These are phyloP conservation scores for Parazoanthus darwini DNA, from an alignment of 92 coral and sea anemone genomes.

Conservation along the genomic window DNA sequence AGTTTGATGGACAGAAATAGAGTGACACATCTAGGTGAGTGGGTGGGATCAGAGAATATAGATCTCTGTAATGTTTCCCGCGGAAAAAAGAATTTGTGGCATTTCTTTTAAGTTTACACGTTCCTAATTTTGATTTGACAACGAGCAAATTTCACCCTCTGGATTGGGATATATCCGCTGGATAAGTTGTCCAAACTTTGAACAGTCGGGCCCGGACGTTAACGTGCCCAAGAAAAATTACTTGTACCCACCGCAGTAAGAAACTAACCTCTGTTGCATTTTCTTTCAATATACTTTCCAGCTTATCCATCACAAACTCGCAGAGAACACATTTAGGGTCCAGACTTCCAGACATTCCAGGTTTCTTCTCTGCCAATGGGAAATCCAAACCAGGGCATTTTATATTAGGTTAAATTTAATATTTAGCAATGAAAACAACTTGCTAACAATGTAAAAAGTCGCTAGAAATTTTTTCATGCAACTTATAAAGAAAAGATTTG, in stretches of 20 bases:
- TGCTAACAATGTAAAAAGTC: background rate
- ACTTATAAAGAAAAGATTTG: background rate
- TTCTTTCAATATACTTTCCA: slow-evolving; percentile 55
- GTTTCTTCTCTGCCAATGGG: background rate
- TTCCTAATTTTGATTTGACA: too few relatives aligned
- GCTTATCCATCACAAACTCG: slow-evolving; percentile 61
- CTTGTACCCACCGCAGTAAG: background rate
- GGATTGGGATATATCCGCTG: too few relatives aligned
- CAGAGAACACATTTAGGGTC: slow-evolving; percentile 74
- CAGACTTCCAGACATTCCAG: slow-evolving; percentile 18
- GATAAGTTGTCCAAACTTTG: too few relatives aligned
- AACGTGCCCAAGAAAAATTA: background rate
- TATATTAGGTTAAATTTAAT: background rate
- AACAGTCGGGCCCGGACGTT: background rate
- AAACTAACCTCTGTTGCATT: slow-evolving; percentile 76
- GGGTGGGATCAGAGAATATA: too few relatives aligned
- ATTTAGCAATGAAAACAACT: background rate
- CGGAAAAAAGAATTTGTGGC: too few relatives aligned
- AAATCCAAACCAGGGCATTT: background rate
- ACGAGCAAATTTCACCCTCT: too few relatives aligned
- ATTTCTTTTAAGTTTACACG: too few relatives aligned
- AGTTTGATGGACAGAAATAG: too few relatives aligned
- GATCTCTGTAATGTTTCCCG: too few relatives aligned
- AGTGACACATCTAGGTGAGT: too few relatives aligned
- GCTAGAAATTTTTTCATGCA: background rate